Conservation (phyloP, 2,797 vertebrate species). For the Notamacropus eugenii region DNA sequence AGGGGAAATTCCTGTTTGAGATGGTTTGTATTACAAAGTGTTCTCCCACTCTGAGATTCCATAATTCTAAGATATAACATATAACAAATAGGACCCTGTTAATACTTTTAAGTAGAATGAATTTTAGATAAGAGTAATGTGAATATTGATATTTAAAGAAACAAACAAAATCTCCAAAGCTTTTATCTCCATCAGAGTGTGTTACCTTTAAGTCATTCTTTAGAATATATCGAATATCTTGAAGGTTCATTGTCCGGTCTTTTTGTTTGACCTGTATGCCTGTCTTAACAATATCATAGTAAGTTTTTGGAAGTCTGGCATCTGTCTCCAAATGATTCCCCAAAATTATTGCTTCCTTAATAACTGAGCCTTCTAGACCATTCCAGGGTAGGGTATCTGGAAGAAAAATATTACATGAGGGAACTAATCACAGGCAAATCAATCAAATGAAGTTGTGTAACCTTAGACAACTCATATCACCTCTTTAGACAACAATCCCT, state of each 20-base stretch:
- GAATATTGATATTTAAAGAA: neutral
- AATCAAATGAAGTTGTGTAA: slow-evolving; percentile 28
- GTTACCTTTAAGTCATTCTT: slow-evolving; percentile 87
- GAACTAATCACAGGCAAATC: slow-evolving; percentile 42
- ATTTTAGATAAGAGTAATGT: neutral
- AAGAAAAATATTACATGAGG: slow-evolving; percentile 64
- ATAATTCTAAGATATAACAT: neutral
- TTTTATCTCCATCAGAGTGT: slow-evolving; percentile 5
- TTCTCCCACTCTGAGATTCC: neutral
- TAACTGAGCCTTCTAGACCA: slow-evolving; percentile 79
- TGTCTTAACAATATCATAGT: slow-evolving; percentile 82
- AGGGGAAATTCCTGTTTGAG: neutral
- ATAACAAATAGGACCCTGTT: neutral
- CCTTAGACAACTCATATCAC: slow-evolving; percentile 14
- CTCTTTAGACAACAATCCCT: slow-evolving; percentile 37
- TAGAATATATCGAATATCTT: slow-evolving; percentile 85
- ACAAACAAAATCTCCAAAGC: neutral
- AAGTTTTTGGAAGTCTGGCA: slow-evolving; percentile 83
- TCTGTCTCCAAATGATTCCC: slow-evolving; percentile 84
- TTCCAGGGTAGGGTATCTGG: slow-evolving; percentile 87
- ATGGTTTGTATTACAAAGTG: neutral
- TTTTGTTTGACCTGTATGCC: slow-evolving; percentile 83
- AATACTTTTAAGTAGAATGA: neutral
- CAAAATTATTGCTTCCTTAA: slow-evolving; percentile 80
- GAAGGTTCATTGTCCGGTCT: slow-evolving; percentile 83